Evolutionary conservation across 2,797 vertebrate species (phyloP).

Genomic region (Hypotaenidia okinawae): DNA sequence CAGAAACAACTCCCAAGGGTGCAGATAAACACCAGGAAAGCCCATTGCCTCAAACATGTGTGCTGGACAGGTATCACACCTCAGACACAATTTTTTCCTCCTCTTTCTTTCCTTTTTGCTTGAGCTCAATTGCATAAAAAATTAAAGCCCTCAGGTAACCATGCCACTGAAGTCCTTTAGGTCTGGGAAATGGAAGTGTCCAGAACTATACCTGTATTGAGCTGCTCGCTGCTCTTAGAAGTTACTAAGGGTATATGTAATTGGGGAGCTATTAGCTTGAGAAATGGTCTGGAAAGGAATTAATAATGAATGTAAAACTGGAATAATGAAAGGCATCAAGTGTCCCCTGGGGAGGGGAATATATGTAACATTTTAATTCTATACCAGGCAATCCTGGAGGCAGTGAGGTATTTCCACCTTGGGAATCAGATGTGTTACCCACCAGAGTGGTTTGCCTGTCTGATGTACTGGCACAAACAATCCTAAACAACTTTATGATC

Average conservation of each 20-base stretch:
- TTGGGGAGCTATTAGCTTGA: neutral
- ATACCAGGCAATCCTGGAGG: neutral
- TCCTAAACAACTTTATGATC: neutral
- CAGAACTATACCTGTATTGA: neutral
- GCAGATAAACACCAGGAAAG: neutral
- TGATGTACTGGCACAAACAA: conserved; percentile 1
- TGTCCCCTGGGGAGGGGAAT: neutral
- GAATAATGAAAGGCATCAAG: neutral
- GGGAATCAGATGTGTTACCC: neutral
- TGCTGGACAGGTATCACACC: neutral
- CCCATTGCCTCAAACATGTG: neutral
- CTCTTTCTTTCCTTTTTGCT: neutral
- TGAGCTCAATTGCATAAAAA: neutral
- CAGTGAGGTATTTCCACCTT: neutral
- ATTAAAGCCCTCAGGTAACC: neutral
- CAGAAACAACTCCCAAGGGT: neutral
- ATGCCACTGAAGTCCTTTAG: neutral
- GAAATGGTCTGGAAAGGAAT: conserved; percentile 32
- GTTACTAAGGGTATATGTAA: neutral
- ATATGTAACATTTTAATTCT: neutral
- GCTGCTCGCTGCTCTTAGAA: neutral
- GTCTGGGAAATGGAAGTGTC: neutral
- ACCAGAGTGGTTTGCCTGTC: neutral
- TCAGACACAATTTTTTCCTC: neutral
- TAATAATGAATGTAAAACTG: neutral